Evolutionary conservation across 2,113 vertebrate species (phyloP).

Genomic region (Sinocyclocheilus maitianheensis): DNA sequence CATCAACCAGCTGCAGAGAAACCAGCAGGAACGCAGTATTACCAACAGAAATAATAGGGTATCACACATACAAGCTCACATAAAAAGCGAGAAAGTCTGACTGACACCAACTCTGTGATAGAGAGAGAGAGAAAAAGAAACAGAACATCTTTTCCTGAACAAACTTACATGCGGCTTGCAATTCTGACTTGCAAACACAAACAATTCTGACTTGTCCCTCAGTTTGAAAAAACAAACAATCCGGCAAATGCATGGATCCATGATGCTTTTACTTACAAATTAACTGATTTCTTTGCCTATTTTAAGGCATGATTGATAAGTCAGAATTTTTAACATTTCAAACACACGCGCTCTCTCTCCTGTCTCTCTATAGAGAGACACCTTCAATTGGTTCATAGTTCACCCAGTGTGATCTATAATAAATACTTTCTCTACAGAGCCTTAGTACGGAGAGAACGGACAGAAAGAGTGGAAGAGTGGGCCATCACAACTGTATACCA

Average conservation of each 20-base stretch:
- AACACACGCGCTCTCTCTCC: not conserved
- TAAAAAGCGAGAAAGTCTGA: not conserved
- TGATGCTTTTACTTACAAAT: not conserved
- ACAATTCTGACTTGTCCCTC: not conserved
- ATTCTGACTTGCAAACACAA: not conserved
- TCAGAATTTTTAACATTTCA: not conserved
- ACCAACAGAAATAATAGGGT: conserved; percentile 66
- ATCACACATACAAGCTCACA: not conserved
- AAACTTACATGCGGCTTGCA: not conserved
- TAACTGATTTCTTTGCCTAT: not conserved
- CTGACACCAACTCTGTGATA: not conserved
- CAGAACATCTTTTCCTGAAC: not conserved
- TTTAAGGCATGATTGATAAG: not conserved
- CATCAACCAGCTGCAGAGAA: conserved; percentile 63
- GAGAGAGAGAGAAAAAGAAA: not conserved
- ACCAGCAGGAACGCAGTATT: conserved; percentile 56
- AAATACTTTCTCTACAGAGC: conserved; percentile 37
- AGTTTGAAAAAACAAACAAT: not conserved
- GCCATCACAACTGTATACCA: conserved; percentile 55
- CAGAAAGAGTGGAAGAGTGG: conserved; percentile 29
- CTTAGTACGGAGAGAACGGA: conserved; percentile 36
- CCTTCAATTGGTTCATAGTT: not conserved
- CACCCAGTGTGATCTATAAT: not conserved
- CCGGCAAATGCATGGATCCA: not conserved
- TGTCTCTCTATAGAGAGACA: not conserved